Base-by-base conservation (phyloP, 2,113 vertebrate genomes). In the Pseudolaguvia tuberculata region DNA sequence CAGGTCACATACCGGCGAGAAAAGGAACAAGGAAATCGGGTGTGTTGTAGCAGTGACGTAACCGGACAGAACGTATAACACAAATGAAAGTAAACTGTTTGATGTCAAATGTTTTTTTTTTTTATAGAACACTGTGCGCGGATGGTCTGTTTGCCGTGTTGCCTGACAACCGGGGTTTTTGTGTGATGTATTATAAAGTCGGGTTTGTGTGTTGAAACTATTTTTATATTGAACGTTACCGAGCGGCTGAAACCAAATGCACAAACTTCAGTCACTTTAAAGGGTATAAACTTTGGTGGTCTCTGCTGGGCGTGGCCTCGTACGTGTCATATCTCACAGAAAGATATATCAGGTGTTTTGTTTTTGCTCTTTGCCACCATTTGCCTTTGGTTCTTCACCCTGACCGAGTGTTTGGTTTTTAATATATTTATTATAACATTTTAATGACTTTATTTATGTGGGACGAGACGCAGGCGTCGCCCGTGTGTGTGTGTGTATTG, bases 221-320 rank as follows among this genome's bases (percentile, higher is more conserved):
- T 73, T 79, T 76, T 75, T 79, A 72, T 70, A 75, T 53, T 47
- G 48, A 42, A n/a, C 17, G 35, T 76, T 31, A 20, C 27, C 14
- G 39, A 63, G 59, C 66, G 74, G 47, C 52, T 74, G 35, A 29
- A 56, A 61, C 31, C 50, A 56, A 25, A 70, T 75, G 48, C 68
- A 75, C 72, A 79, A 76, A 58, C 15, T 21, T 53, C 53, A 47
- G 65, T 53, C 45, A 69, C 21, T 63, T 52, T 56, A 50, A 66
- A 66, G 20, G 27, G 51, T 66, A 56, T 75, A 55, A 75, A 61
- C 55, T 42, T 42, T 42, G 39, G 39, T 42, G 39, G 4, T 42
- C 11, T 51, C 11, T 29, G 0, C 1, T 23, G 39, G 23, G 35
- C 50, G 17, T 21, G 20, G 51, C 71, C 56, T 71, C 11, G 10